Base-by-base conservation (phyloP, 2,797 vertebrate genomes). In the Melanotaenia nigrans region DNA sequence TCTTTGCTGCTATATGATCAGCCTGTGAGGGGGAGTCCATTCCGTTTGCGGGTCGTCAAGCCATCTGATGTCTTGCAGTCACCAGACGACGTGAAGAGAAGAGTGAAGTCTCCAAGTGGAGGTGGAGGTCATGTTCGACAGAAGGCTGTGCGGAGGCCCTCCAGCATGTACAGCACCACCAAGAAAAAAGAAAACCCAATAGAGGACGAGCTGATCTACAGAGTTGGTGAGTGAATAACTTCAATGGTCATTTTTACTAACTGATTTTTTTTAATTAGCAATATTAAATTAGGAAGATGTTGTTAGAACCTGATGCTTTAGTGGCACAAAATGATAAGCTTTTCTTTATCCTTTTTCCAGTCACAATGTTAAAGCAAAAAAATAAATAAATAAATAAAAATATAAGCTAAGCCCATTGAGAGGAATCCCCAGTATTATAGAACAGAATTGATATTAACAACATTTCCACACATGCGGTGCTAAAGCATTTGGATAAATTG, bases 131-230 rank as follows among this genome's bases (percentile, higher is more conserved):
- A 99, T 11, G 95, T 99, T 35, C 94, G 97, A 1, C 97, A 99
- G 93, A 98, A 98, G 82, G 97, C 97, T 0, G 96, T 99, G 28
- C 93, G 97, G 1, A 90, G 97, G 58, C 97, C 97, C 33, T 97
- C 97, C 89, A 98, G 97, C 90, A 99, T 99, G 97, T 99, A 99
- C 87, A 96, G 97, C 93, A 97, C 95, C 1, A 96, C 96, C 87
- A 98, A 97, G 92, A 96, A 96, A 80, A 99, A 99, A 90, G 97
- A 99, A 87, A 99, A 98, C 90, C 97, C 97, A 5, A 99, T 99
- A 0, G 97, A 99, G 82, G 97, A 99, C 0, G 97, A 99, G 82
- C 95, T 99, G 66, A 97, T 99, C 89, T 96, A 97, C 86, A 95
- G 97, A 22, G 96, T 99, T 3, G 97, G 97, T 98, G 93, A 88